Evolutionary conservation across 2,888 invertebrate genomes (phyloP).

Genomic region (Neoascia interrupta): DNA sequence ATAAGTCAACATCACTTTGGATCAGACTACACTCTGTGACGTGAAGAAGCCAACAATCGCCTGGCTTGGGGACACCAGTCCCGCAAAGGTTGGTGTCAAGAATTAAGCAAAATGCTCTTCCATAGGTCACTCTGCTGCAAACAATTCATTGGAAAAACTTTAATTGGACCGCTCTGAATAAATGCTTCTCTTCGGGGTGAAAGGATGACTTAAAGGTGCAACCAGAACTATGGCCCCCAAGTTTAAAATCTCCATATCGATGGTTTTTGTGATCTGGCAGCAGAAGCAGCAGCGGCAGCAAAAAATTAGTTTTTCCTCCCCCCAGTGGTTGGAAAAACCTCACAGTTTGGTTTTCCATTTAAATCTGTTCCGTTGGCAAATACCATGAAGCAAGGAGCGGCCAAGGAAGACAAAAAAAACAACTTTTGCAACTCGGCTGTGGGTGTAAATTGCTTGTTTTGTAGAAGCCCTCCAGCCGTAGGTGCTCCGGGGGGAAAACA

Average conservation of each 20-base stretch:
- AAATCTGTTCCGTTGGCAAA: slow-evolving; percentile 64
- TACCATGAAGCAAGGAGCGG: background rate
- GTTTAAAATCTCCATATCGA: slow-evolving; percentile 59
- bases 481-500: background rate
- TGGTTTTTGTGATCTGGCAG: slow-evolving; percentile 30
- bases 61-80: slow-evolving; percentile 10
- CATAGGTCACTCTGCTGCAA: slow-evolving; percentile 49
- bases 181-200: background rate
- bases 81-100: slow-evolving; percentile 51
- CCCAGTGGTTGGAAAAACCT: slow-evolving; percentile 34
- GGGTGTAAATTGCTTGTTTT: slow-evolving; percentile 26
- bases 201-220: slow-evolving; percentile 45
- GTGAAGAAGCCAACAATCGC: slow-evolving; percentile 12
- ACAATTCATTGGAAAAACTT: slow-evolving; percentile 56
- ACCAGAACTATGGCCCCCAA: slow-evolving; percentile 32
- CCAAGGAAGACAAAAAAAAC: slow-evolving; percentile 8
- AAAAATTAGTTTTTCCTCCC: too few species aligned
- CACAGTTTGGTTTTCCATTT: slow-evolving; percentile 60
- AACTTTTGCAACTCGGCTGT: background rate
- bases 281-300: too few species aligned
- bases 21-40: slow-evolving; percentile 14
- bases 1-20: slow-evolving; percentile 54
- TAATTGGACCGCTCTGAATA: slow-evolving; percentile 54
- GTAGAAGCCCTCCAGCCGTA: slow-evolving; percentile 1
- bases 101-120: slow-evolving; percentile 58